phyloP scores from a whole-genome alignment of 2,113 vertebrate species.

The Nematolebias whitei region DNA sequence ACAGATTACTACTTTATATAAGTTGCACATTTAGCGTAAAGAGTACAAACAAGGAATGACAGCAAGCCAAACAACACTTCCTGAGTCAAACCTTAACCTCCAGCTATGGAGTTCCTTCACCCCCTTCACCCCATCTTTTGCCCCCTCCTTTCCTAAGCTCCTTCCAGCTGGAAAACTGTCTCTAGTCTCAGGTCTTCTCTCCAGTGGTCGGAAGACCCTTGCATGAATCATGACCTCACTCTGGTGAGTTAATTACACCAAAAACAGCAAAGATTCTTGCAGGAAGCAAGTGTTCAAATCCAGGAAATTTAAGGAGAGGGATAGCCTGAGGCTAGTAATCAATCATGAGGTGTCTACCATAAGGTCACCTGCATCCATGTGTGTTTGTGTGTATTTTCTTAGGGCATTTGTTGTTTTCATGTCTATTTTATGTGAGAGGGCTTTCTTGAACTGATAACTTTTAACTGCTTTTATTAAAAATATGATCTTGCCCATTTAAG shows the following conservation, averaged over 20 bases:
- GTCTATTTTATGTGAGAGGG: slow-evolving; percentile 2
- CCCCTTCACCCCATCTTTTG: neutral
- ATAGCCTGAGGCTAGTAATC: slow-evolving; percentile 69
- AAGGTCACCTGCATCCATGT: slow-evolving; percentile 45
- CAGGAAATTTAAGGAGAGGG: slow-evolving; percentile 70
- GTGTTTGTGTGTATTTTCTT: slow-evolving; percentile 21
- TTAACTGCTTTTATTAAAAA: neutral
- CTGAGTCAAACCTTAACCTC: slow-evolving; percentile 27
- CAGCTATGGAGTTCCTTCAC: neutral
- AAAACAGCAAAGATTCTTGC: slow-evolving; percentile 55
- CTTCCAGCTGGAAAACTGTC: slow-evolving; percentile 56
- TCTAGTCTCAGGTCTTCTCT: slow-evolving; percentile 25
- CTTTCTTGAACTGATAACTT: neutral
- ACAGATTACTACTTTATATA: neutral
- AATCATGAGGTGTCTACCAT: slow-evolving; percentile 54
- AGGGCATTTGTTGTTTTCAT: slow-evolving; percentile 39
- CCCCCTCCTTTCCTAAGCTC: slow-evolving; percentile 3
- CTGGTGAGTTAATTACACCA: slow-evolving; percentile 63
- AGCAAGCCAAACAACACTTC: neutral
- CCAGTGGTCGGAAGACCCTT: slow-evolving; percentile 47
- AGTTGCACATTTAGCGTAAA: neutral
- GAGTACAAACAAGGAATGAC: neutral
- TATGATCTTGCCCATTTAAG: too few relatives aligned
- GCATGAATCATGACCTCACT: slow-evolving; percentile 59
- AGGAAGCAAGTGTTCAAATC: slow-evolving; percentile 65